Evolutionary conservation across 2,113 vertebrate species (phyloP), one percentile per base, ranked within the genome.

Genomic region (Ctenodactylus gundi): DNA sequence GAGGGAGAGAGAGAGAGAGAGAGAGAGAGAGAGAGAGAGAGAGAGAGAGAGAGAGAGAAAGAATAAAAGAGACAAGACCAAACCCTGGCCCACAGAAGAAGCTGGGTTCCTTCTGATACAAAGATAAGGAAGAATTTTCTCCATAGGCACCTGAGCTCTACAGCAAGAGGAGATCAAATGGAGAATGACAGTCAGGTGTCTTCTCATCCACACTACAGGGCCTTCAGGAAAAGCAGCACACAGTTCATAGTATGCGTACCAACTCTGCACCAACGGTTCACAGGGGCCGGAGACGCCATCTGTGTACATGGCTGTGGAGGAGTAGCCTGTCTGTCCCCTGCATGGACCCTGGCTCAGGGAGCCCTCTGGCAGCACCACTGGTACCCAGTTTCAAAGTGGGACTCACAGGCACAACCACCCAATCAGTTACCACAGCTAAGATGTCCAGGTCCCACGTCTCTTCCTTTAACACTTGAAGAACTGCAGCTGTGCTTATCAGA

Each of bases 111-210:
- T 73, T 73, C 29, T 34, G 53, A 21, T 62, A 20, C 4, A 36
- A 73, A 72, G 23, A 34, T 17, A 8, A 60, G 41, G 21, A 85
- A 39, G 29, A 72, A 46, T 23, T 87, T 31, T 82, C 80, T 95
- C 75, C 75, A 84, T n/a, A 34, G 36, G n/a, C n/a, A n/a, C n/a
- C n/a, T n/a, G n/a, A 34, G 57, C 13, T 1, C 7, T 53, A 7
- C 31, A 23, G 1, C 23, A 46, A 75, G 36, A 86, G 49, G 29
- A 64, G 31, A 25, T 17, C 8, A 39, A 36, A 9, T 2, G 36
- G 11, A 11, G 31, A 44, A 20, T 18, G 3, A 57, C 14, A 1
- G 21, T 9, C n/a, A 41, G 0, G 0, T 12, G 0, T 34, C 44
- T 80, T 72, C 34, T 46, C 29, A 67, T 31, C 75, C 20, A 6